Evolutionary conservation across 1,140 invertebrate genomes (phyloP).

Genomic region (Monomorium pharaonis): DNA sequence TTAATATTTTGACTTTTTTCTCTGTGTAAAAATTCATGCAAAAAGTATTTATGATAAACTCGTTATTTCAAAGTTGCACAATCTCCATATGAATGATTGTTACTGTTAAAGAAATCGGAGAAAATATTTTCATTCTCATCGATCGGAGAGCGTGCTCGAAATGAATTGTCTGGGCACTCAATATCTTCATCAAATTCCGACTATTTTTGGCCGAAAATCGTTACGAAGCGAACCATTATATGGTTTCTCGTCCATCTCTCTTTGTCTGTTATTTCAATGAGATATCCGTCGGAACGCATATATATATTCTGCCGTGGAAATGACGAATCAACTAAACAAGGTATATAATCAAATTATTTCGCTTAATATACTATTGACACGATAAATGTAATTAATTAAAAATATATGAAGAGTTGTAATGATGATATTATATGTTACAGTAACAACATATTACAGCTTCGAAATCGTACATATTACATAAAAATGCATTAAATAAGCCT

Average conservation of each 20-base stretch:
- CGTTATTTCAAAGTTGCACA: not conserved
- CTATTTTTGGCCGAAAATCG: constrained; percentile 37
- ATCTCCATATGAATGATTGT: not conserved
- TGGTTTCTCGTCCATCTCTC: not conserved
- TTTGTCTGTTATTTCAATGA: constrained; percentile 8
- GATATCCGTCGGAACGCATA: not conserved
- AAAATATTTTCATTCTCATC: constrained; percentile 6
- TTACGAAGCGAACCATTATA: constrained; percentile 37
- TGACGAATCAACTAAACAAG: constrained; percentile 14
- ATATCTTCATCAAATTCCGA: constrained; percentile 44
- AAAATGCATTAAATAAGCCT: not conserved
- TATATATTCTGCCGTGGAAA: constrained; percentile 7
- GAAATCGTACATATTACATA: not conserved
- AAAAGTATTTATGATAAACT: not conserved
- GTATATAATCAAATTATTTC: constrained; percentile 27
- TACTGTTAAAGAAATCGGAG: constrained; percentile 13
- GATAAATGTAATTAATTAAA: constrained; percentile 27
- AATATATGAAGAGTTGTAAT: not conserved
- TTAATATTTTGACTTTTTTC: too few species aligned
- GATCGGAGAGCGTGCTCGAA: constrained; percentile 24
- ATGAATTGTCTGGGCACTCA: constrained; percentile 33
- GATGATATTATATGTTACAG: too few species aligned
- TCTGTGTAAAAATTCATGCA: not conserved
- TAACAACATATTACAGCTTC: not conserved
- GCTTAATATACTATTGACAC: constrained; percentile 11